Evolutionary conservation across 2,113 vertebrate genomes (phyloP).

Genomic region (Microcebus murinus): DNA sequence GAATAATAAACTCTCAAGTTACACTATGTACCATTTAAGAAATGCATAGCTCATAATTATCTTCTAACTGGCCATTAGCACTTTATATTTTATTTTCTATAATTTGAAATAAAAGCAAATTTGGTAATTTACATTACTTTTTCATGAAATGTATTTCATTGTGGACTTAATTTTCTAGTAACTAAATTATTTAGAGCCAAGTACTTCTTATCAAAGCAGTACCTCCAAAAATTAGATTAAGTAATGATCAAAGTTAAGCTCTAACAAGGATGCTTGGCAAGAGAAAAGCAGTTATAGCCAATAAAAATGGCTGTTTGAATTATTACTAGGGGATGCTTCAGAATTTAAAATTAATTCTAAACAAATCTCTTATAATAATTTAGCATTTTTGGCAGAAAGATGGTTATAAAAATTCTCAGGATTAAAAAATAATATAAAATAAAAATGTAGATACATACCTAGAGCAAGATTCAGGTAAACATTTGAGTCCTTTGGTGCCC

Average conservation of each 20-base stretch:
- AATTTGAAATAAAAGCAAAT: constrained; percentile 33
- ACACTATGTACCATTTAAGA: neutral
- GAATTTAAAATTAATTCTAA: constrained; percentile 38
- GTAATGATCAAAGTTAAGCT: neutral
- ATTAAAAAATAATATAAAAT: constrained; percentile 58
- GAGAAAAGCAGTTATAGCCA: neutral
- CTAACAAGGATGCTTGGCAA: constrained; percentile 14
- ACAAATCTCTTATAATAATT: constrained; percentile 39
- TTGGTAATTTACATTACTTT: neutral
- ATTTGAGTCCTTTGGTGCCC: constrained; percentile 81
- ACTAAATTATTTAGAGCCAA: constrained; percentile 22
- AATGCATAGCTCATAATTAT: neutral
- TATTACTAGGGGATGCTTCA: neutral
- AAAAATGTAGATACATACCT: constrained; percentile 65
- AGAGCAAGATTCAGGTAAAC: constrained; percentile 65
- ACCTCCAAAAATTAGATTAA: neutral
- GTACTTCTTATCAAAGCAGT: constrained; percentile 9
- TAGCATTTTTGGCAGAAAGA: constrained; percentile 50
- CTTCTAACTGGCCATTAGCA: constrained; percentile 10
- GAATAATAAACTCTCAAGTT: neutral
- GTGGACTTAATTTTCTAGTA: neutral
- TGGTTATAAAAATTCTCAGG: constrained; percentile 39
- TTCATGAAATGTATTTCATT: constrained; percentile 15
- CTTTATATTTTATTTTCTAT: neutral
- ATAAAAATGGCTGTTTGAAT: neutral